Conservation (phyloP, 2,113 vertebrate genomes). For the Saguinus imperator region DNA sequence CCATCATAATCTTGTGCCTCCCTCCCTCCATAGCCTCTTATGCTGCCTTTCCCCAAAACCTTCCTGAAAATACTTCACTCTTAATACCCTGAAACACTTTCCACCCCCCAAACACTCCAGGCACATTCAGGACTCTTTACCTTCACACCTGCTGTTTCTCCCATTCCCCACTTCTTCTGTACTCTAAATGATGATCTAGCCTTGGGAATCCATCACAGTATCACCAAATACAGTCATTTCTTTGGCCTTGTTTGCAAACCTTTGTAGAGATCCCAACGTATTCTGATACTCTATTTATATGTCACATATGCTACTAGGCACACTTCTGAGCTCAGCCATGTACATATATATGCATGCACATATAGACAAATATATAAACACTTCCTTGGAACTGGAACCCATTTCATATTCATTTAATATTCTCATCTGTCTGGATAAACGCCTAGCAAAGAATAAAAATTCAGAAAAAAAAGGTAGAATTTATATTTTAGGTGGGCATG, state of each 20-base stretch:
- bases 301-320: neutral
- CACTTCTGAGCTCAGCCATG: neutral
- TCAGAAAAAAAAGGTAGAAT: neutral
- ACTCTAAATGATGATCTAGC: neutral
- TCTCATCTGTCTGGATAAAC: neutral
- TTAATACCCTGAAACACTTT: neutral
- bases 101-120: neutral
- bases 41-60: neutral
- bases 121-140: neutral
- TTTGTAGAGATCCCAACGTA: neutral
- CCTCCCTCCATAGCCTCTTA: neutral
- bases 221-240: neutral
- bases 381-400: neutral
- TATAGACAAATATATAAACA: neutral
- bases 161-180: neutral
- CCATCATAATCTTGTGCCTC: neutral
- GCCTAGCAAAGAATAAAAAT: neutral
- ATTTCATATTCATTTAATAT: conserved; percentile 1
- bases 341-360: neutral
- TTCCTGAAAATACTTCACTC: neutral
- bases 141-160: neutral
- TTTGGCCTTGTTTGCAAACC: neutral
- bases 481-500: neutral
- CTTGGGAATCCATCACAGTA: neutral
- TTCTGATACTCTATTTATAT: neutral